Conservation (phyloP, 2,797 vertebrate genomes). For the Trachops cirrhosus region DNA sequence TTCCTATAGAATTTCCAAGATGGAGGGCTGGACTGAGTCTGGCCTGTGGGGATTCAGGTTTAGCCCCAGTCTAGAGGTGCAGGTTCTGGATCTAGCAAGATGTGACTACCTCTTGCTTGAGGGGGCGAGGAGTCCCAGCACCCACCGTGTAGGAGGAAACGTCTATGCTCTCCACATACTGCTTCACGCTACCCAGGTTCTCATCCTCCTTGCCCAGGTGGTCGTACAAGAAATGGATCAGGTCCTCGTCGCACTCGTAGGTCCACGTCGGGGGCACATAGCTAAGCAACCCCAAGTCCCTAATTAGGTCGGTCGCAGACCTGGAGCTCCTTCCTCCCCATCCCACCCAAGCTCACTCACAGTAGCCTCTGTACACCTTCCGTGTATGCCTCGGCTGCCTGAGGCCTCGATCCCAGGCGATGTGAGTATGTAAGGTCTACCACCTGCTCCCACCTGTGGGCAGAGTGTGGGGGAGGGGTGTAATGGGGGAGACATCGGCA, state of each 20-base stretch:
- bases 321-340: constrained; percentile 10
- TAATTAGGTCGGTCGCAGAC: constrained; percentile 38
- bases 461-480: neutral
- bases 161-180: constrained; percentile 97
- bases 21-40: neutral
- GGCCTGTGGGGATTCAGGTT: neutral
- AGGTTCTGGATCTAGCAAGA: neutral
- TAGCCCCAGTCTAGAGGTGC: neutral
- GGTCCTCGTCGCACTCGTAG: constrained; percentile 97
- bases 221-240: constrained; percentile 96
- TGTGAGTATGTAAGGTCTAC: constrained; percentile 93
- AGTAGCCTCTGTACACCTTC: constrained; percentile 92
- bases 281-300: constrained; percentile 79
- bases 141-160: constrained; percentile 95
- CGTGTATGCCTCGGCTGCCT: constrained; percentile 87
- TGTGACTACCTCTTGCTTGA: neutral
- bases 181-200: constrained; percentile 96
- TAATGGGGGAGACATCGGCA: neutral
- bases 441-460: constrained; percentile 94
- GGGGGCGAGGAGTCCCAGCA: neutral
- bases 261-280: constrained; percentile 95
- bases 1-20: neutral
- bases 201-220: constrained; percentile 97
- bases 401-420: constrained; percentile 90
- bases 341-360: constrained; percentile 79